Conservation (phyloP, 2,113 vertebrate species). For the Bubo scandiacus region DNA sequence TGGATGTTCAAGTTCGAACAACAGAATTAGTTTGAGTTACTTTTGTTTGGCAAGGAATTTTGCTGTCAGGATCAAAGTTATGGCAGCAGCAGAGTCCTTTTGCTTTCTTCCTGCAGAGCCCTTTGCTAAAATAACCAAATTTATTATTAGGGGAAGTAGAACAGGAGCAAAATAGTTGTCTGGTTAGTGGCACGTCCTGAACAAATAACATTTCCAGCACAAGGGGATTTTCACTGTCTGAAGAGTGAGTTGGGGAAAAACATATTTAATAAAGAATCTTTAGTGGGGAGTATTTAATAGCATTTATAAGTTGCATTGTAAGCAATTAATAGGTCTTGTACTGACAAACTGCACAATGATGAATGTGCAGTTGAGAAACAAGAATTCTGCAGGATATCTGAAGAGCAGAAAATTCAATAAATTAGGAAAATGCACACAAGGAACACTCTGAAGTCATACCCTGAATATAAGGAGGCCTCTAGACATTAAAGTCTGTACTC, state of each 20-base stretch:
- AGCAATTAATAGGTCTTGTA: neutral
- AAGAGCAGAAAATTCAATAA: neutral
- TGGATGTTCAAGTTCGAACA: neutral
- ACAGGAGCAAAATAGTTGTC: neutral
- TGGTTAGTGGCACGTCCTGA: neutral
- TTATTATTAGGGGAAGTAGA: neutral
- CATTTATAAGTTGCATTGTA: neutral
- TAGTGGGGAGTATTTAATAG: neutral
- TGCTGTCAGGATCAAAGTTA: neutral
- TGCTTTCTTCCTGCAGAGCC: neutral
- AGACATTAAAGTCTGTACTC: neutral
- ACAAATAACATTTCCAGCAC: neutral
- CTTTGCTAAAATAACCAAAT: neutral
- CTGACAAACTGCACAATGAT: neutral
- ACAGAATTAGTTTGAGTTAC: neutral
- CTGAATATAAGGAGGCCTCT: neutral
- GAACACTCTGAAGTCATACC: neutral
- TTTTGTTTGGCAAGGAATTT: neutral
- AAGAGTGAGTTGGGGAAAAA: neutral
- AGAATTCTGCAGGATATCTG: neutral
- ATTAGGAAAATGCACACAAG: neutral
- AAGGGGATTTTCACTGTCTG: neutral
- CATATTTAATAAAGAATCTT: neutral
- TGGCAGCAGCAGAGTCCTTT: neutral
- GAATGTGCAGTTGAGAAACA: neutral